phyloP scores from a whole-genome alignment of 2,888 invertebrate species.

The Spisula solida region DNA sequence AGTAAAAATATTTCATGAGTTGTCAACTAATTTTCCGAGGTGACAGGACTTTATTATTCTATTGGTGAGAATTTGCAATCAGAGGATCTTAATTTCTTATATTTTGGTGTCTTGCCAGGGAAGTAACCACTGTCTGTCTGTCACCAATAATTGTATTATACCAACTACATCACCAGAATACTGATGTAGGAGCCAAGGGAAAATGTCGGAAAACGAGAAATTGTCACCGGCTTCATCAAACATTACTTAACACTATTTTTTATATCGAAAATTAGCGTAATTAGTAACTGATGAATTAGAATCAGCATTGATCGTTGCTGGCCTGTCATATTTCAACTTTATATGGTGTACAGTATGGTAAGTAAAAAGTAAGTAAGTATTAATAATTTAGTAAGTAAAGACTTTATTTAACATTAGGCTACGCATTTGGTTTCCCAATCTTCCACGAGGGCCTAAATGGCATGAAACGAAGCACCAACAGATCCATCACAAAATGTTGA shows the following conservation, averaged over 20 bases:
- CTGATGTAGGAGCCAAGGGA: background rate
- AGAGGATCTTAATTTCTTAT: background rate
- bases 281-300: background rate
- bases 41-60: background rate
- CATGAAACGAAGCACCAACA: too few relatives aligned
- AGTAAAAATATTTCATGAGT: too few relatives aligned
- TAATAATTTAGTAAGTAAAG: too few relatives aligned
- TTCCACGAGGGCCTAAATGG: too few relatives aligned
- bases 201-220: background rate
- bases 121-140: background rate
- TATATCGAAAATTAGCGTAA: too few relatives aligned
- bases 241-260: too few relatives aligned
- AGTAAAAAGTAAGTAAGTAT: too few relatives aligned
- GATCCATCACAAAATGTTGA: too few relatives aligned
- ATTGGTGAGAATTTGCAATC: background rate
- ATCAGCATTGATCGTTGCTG: background rate
- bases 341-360: background rate
- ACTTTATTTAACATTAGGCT: too few relatives aligned
- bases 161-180: background rate
- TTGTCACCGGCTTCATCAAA: too few relatives aligned
- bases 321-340: background rate
- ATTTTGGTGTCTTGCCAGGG: background rate
- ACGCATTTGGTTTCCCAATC: too few relatives aligned
- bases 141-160: constrained; percentile 16
- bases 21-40: background rate